Evolutionary conservation across 2,888 invertebrate species (phyloP).

Genomic region (Tinea semifulvella): DNA sequence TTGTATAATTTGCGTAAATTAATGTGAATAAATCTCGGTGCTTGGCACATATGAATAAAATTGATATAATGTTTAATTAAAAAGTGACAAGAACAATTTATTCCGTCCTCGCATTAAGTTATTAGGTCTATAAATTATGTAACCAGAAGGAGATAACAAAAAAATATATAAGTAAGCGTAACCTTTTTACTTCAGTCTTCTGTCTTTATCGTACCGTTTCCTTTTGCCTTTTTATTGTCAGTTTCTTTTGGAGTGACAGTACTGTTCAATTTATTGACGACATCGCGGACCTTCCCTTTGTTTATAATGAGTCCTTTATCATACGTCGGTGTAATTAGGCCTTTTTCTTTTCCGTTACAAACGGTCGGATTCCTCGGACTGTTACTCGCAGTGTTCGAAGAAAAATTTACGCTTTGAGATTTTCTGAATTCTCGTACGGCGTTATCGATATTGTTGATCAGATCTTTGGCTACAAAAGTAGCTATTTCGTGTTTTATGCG

Average conservation of each 20-base stretch:
- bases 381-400: conserved; percentile 23
- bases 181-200: conserved; percentile 14
- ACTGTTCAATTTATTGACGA: conserved; percentile 54
- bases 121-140: conserved; percentile 12
- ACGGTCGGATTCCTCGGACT: conserved; percentile 16
- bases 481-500: conserved; percentile 59
- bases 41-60: conserved; percentile 10
- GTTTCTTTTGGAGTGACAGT: conserved; percentile 33
- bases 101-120: neutral
- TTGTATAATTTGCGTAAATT: too few relatives aligned
- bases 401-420: conserved; percentile 47
- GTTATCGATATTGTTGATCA: conserved; percentile 53
- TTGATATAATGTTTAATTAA: conserved; percentile 1
- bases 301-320: conserved; percentile 55
- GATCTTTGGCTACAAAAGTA: conserved; percentile 54
- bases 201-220: conserved; percentile 2
- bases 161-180: conserved; percentile 24
- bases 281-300: conserved; percentile 58
- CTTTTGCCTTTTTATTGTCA: conserved; percentile 27
- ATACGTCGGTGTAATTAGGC: conserved; percentile 48
- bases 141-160: conserved; percentile 6
- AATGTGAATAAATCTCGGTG: conserved; percentile 5
- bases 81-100: neutral
- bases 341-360: conserved; percentile 38
- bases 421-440: conserved; percentile 51